These are phyloP conservation scores for Epsilonema sp. DNA, from an alignment of 2,888 invertebrate species.

Conservation along the genomic window DNA sequence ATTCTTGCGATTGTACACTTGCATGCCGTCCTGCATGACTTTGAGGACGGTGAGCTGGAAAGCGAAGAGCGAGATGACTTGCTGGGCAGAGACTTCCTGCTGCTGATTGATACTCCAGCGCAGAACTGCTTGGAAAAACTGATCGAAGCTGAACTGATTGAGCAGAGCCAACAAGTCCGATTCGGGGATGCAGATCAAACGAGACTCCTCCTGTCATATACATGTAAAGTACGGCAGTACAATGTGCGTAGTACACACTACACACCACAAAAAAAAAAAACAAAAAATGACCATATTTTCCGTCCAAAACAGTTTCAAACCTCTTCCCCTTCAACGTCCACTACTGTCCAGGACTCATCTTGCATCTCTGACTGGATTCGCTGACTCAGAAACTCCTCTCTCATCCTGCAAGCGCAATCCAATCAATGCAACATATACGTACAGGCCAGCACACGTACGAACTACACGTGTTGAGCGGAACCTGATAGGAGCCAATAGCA, in stretches of 20 bases:
- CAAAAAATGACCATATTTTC: background rate
- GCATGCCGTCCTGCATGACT: constrained; percentile 20
- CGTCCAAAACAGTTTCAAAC: too few relatives aligned
- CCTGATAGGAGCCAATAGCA: constrained; percentile 18
- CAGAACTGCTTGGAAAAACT: constrained; percentile 12
- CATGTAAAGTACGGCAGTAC: constrained; percentile 2
- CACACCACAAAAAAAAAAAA: constrained; percentile 10
- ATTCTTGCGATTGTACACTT: constrained; percentile 15
- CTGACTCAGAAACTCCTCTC: constrained; percentile 14
- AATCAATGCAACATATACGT: too few relatives aligned
- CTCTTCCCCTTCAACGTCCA: constrained; percentile 15
- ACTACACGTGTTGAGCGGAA: too few relatives aligned
- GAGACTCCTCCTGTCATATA: constrained; percentile 11
- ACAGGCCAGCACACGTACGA: too few relatives aligned
- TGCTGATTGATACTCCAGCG: background rate
- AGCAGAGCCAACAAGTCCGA: constrained; percentile 18
- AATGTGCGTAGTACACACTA: constrained; percentile 8
- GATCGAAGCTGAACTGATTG: constrained; percentile 20
- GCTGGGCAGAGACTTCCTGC: background rate
- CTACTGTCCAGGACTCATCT: constrained; percentile 14
- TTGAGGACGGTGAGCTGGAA: constrained; percentile 14
- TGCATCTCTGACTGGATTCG: constrained; percentile 9
- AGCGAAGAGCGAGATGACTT: constrained; percentile 18
- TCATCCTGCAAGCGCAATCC: too few relatives aligned
- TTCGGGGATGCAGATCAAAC: constrained; percentile 16